phyloP scores from a whole-genome alignment of 2,797 vertebrate genomes.

The Sebastes nivosus region DNA sequence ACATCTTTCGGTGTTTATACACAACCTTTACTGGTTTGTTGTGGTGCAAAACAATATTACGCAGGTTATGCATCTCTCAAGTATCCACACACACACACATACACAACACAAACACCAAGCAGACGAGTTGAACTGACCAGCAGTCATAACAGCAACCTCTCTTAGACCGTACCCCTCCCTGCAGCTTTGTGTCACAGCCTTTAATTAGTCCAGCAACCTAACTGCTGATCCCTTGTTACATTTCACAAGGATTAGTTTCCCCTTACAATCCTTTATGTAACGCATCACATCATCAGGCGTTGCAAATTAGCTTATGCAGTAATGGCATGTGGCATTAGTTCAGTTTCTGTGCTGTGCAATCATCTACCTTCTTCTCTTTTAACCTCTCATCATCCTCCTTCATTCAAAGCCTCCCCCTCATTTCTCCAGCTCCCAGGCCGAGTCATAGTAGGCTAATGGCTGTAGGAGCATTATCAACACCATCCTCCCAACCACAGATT shows the following conservation, averaged over 20 bases:
- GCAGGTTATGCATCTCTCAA: neutral
- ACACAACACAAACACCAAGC: neutral
- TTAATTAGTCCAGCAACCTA: slow-evolving; percentile 61
- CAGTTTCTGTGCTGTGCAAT: neutral
- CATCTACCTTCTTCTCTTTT: neutral
- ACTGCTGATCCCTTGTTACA: slow-evolving; percentile 54
- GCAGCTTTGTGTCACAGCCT: slow-evolving; percentile 48
- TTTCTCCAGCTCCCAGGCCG: neutral
- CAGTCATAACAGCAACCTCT: neutral
- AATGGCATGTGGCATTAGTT: neutral
- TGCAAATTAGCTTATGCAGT: slow-evolving; percentile 19
- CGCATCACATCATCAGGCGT: neutral
- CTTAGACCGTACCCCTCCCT: neutral
- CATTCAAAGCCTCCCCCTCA: neutral
- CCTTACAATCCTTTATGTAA: slow-evolving; percentile 37
- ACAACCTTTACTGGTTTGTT: slow-evolving; percentile 10
- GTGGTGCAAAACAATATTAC: neutral
- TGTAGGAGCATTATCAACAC: neutral
- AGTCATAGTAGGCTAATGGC: neutral
- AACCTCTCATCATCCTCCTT: neutral
- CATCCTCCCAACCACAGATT: slow-evolving; percentile 15
- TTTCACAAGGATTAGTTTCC: slow-evolving; percentile 61
- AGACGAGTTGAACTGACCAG: slow-evolving; percentile 8
- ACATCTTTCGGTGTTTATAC: slow-evolving; percentile 9
- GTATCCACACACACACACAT: neutral